Base-by-base conservation (phyloP, 2,113 vertebrate species). In the Phasianus colchicus region DNA sequence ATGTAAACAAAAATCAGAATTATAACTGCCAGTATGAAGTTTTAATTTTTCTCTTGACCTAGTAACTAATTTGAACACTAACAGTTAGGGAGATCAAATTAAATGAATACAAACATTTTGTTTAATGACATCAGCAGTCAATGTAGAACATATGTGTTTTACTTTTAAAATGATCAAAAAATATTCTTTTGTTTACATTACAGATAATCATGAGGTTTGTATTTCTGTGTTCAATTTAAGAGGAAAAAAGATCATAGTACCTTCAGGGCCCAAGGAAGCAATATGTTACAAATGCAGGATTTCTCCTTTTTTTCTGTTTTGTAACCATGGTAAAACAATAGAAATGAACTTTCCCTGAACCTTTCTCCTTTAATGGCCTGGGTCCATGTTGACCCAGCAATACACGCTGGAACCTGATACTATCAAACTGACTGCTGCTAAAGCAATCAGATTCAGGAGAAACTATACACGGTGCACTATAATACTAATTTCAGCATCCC, bases 321-420 rank as follows among this genome's bases (percentile, higher is more conserved):
- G 98, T 98, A 98, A 98, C 98, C 98, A 98, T 98, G 97, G 98
- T 97, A 98, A 99, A 99, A 98, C 98, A 99, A 99, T 99, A 99
- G 98, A 97, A 95, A 96, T 99, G 99, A 99, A 99, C 99, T 99
- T 99, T 99, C 98, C 98, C 98, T 99, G 99, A 99, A 99, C 99
- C 98, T 97, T 98, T 98, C 98, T 99, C 98, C 98, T 99, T 99
- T 99, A 99, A 99, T 98, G 98, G 98, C 97, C 97, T 98, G 97
- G 97, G 98, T 98, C 98, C 97, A 98, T 98, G 97, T 98, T 99
- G 99, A 99, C 99, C 99, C 97, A 98, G 98, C 98, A 98, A 97
- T 98, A 97, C 97, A 98, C 97, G 97, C 97, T 98, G 98, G 98
- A 99, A 99, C 98, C 96, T 96, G 99, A 99, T 99, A 99, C 98